These are phyloP conservation scores for Pasiphila rectangulata DNA, from an alignment of 2,888 invertebrate species.

Conservation along the genomic window DNA sequence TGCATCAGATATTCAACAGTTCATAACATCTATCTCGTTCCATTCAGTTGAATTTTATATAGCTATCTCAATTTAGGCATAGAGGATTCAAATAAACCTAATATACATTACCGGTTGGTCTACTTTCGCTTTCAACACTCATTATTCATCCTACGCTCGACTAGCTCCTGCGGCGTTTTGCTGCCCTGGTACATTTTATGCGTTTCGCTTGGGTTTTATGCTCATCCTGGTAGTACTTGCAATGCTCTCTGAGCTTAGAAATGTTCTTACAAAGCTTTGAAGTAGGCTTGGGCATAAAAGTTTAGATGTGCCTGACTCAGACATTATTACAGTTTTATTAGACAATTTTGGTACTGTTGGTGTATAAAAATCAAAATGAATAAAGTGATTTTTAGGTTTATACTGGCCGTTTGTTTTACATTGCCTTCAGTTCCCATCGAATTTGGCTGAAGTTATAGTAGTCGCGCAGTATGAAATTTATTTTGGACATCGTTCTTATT, in stretches of 20 bases:
- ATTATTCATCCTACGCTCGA: slow-evolving; percentile 25
- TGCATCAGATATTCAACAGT: not conserved
- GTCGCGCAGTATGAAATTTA: too few relatives aligned
- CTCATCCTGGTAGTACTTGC: slow-evolving; percentile 17
- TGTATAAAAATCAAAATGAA: too few relatives aligned
- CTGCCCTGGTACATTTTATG: slow-evolving; percentile 19
- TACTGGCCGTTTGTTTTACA: too few relatives aligned
- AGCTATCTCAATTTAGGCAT: slow-evolving; percentile 11
- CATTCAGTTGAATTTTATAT: not conserved
- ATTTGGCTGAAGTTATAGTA: too few relatives aligned
- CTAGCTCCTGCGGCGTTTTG: slow-evolving; percentile 13
- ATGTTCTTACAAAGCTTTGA: too few relatives aligned
- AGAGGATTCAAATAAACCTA: slow-evolving; percentile 12
- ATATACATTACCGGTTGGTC: slow-evolving; percentile 12
- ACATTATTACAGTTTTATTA: too few relatives aligned
- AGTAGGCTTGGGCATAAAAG: too few relatives aligned
- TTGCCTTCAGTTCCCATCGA: too few relatives aligned
- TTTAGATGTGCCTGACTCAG: too few relatives aligned
- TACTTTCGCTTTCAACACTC: slow-evolving; percentile 29
- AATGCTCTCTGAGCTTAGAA: not conserved
- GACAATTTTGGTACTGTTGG: too few relatives aligned
- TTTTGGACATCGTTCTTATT: too few relatives aligned
- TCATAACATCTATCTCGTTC: slow-evolving; percentile 4
- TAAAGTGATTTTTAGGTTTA: too few relatives aligned
- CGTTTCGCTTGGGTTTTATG: slow-evolving; percentile 11